phyloP scores from a whole-genome alignment of 2,797 vertebrate species.

The Catostomus latipinnis region DNA sequence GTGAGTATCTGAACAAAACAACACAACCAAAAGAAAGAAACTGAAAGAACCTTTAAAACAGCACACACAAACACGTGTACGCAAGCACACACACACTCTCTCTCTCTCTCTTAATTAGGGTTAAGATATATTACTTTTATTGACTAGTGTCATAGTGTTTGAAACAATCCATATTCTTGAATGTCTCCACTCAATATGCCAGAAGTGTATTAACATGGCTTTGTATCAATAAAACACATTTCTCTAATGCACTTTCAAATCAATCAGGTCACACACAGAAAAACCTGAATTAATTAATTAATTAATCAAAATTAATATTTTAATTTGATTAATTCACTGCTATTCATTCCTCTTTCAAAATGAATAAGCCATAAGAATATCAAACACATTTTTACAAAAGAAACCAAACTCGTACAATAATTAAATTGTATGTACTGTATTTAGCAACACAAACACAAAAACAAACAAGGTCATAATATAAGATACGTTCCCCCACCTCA shows the following conservation, averaged over 20 bases:
- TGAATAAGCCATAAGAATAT: conserved; percentile 6
- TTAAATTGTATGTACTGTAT: background rate
- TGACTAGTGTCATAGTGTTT: background rate
- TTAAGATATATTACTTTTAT: background rate
- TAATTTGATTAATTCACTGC: background rate
- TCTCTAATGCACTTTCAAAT: background rate
- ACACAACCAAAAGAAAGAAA: conserved; percentile 27
- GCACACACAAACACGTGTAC: conserved; percentile 19
- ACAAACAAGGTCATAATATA: conserved; percentile 25
- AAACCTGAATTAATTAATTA: background rate
- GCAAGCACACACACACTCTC: conserved; percentile 29
- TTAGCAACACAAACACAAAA: conserved; percentile 12
- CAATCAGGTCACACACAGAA: background rate
- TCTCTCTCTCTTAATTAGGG: background rate
- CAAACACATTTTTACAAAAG: background rate
- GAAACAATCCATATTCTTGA: background rate
- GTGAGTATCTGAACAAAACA: conserved; percentile 61
- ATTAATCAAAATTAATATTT: background rate
- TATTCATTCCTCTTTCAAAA: conserved; percentile 3
- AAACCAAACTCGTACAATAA: conserved; percentile 1
- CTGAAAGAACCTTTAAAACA: conserved; percentile 22
- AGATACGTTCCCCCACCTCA: conserved; percentile 31
- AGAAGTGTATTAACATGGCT: background rate
- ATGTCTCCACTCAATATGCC: background rate
- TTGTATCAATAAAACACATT: conserved; percentile 1